A percentile compares a stretch with the other conserved stretches of the same genome.
Evolutionary conservation across 2,797 vertebrate genomes (phyloP).

Genomic region (Oceanodroma leucorhoa): DNA sequence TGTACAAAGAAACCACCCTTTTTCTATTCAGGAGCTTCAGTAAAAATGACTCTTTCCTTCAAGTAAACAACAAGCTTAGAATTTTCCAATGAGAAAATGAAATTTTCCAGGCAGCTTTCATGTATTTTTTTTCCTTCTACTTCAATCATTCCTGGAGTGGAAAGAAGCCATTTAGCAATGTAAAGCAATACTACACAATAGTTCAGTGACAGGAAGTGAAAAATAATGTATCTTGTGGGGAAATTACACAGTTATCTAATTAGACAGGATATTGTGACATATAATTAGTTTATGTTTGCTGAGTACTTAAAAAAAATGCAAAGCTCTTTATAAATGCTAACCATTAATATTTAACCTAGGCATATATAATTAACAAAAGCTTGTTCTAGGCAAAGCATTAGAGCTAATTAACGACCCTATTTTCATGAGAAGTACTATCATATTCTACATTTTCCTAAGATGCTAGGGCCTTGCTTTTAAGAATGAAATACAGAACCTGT

Average conservation of each 20-base stretch:
- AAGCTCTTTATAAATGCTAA: slow-evolving; percentile 44
- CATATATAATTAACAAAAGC: slow-evolving; percentile 56
- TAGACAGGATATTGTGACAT: slow-evolving; percentile 59
- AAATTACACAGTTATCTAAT: slow-evolving; percentile 58
- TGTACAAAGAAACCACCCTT: not conserved
- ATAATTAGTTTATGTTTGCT: slow-evolving; percentile 64
- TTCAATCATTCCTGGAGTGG: slow-evolving; percentile 5
- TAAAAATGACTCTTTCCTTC: not conserved
- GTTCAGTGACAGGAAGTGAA: slow-evolving; percentile 30
- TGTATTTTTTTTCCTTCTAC: not conserved
- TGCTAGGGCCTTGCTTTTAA: not conserved
- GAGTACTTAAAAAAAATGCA: slow-evolving; percentile 35
- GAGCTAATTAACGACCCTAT: slow-evolving; percentile 5
- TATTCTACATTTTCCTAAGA: not conserved
- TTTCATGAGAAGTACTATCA: not conserved
- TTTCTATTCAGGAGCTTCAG: not conserved
- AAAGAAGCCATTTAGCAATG: slow-evolving; percentile 1
- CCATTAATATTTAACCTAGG: slow-evolving; percentile 60
- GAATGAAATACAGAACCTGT: not conserved
- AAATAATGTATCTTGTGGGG: slow-evolving; percentile 46
- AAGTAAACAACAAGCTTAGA: not conserved
- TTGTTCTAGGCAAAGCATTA: not conserved
- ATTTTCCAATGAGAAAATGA: not conserved
- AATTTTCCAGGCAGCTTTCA: not conserved
- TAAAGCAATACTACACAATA: slow-evolving; percentile 21